Conservation (phyloP, 1,140 invertebrate species). For the Drosophila athabasca region DNA sequence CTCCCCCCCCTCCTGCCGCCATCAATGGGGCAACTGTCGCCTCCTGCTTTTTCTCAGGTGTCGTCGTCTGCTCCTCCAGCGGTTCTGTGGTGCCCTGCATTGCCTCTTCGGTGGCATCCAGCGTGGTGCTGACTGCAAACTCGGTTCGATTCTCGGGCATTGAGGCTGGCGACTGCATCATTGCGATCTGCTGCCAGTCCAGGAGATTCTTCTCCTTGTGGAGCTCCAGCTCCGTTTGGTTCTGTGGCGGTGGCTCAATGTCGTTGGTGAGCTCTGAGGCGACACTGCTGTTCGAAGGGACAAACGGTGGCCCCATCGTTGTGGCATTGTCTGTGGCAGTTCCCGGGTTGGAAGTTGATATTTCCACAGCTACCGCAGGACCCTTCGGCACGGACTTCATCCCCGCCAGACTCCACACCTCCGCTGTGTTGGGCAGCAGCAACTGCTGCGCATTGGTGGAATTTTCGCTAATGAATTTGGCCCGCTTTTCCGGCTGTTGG, state of each 20-base stretch:
- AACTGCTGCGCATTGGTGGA: conserved; percentile 76
- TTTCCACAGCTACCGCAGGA: neutral
- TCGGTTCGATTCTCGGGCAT: conserved; percentile 53
- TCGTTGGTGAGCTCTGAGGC: conserved; percentile 57
- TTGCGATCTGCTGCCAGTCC: conserved; percentile 75
- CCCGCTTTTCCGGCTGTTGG: conserved; percentile 61
- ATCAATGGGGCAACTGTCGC: neutral
- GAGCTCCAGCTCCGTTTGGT: conserved; percentile 41
- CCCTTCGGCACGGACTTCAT: conserved; percentile 67
- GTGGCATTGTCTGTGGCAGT: neutral
- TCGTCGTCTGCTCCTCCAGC: conserved; percentile 2
- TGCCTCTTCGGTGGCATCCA: conserved; percentile 61
- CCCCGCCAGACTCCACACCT: conserved; percentile 74
- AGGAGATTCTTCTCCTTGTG: conserved; percentile 69
- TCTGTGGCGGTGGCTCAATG: conserved; percentile 37
- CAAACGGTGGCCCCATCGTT: neutral
- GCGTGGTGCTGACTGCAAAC: conserved; percentile 49
- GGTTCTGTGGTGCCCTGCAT: conserved; percentile 49
- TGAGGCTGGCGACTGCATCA: conserved; percentile 29
- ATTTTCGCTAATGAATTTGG: conserved; percentile 75
- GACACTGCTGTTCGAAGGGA: conserved; percentile 6
- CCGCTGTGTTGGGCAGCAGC: conserved; percentile 63
- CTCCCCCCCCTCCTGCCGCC: too few species aligned
- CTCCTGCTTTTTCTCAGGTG: neutral
- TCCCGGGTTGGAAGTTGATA: too few species aligned